Conservation (phyloP, 2,113 vertebrate genomes). For the Catagonus wagneri region DNA sequence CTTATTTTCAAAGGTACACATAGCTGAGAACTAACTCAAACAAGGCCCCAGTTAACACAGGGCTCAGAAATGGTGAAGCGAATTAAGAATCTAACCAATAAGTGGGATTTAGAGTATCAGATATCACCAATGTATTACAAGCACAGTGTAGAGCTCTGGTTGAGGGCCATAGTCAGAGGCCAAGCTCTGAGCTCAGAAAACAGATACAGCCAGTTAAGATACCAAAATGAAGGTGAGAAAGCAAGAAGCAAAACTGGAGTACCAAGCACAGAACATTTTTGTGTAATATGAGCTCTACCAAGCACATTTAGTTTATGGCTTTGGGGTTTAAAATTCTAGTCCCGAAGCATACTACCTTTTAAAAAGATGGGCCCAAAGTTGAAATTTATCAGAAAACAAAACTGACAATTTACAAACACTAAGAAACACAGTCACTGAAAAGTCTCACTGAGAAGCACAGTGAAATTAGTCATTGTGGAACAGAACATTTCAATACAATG, state of each 20-base stretch:
- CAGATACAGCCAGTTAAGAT: neutral
- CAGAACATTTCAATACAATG: neutral
- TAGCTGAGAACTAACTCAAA: neutral
- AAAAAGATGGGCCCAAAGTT: neutral
- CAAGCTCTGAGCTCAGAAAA: constrained; percentile 1
- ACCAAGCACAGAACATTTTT: neutral
- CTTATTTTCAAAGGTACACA: neutral
- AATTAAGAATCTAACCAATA: neutral
- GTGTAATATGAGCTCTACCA: neutral
- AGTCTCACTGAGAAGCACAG: neutral
- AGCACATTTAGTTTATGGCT: neutral
- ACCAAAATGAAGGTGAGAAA: neutral
- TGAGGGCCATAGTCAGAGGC: neutral
- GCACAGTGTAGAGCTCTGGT: neutral
- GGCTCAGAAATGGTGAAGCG: neutral
- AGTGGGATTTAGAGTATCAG: neutral
- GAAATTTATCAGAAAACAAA: constrained; percentile 3
- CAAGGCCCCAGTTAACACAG: neutral
- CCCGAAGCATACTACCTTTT: neutral
- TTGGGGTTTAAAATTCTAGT: neutral
- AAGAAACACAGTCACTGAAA: too few relatives aligned
- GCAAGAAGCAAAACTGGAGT: neutral
- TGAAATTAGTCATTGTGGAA: neutral
- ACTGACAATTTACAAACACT: neutral
- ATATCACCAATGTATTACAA: neutral